Conservation (phyloP, 1,140 invertebrate genomes). For the Metopolophium dirhodum region DNA sequence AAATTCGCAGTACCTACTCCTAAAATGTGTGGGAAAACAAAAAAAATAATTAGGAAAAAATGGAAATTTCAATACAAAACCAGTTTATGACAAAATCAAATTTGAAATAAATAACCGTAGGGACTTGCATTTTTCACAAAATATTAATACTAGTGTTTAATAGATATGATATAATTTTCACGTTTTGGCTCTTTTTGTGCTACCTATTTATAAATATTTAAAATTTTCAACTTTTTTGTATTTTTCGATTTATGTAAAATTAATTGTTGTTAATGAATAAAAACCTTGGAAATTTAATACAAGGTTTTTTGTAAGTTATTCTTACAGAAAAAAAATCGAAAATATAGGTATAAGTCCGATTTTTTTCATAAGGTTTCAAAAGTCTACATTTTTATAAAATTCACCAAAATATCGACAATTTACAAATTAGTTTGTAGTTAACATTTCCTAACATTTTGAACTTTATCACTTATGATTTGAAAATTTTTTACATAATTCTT, state of each 20-base stretch:
- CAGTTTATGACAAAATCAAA: neutral
- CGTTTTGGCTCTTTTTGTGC: neutral
- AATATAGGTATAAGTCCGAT: too few relatives aligned
- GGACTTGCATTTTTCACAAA: neutral
- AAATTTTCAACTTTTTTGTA: neutral
- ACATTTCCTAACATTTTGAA: too few relatives aligned
- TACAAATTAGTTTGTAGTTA: too few relatives aligned
- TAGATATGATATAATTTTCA: neutral
- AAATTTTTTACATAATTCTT: too few relatives aligned
- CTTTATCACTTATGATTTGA: too few relatives aligned
- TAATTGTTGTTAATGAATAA: neutral
- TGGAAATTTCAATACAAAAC: neutral
- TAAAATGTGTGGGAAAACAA: neutral
- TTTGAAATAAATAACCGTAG: too few relatives aligned
- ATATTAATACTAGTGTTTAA: neutral
- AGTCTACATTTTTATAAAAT: too few relatives aligned
- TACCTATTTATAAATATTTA: neutral
- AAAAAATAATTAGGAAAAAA: neutral
- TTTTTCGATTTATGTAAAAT: neutral
- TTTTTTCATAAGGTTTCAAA: too few relatives aligned
- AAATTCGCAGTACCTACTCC: neutral
- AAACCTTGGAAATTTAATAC: too few relatives aligned
- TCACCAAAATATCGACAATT: too few relatives aligned
- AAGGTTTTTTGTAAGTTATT: too few relatives aligned
- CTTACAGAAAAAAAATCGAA: too few relatives aligned